Conservation (phyloP, 1,140 invertebrate species). For the Dendroctonus valens region DNA sequence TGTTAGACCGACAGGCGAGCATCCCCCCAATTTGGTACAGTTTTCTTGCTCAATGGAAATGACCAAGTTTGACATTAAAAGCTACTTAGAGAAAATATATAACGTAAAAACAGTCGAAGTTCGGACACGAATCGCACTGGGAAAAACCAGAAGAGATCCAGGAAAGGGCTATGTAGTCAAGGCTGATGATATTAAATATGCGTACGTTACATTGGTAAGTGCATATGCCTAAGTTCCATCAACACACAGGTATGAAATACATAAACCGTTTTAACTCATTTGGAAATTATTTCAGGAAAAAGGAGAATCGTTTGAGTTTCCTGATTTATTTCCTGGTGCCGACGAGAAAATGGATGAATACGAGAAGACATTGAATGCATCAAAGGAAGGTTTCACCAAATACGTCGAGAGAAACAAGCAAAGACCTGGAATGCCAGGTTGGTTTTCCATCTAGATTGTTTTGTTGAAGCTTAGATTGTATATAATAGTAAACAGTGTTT, state of each 20-base stretch:
- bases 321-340: constrained; percentile 53
- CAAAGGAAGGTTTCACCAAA: constrained; percentile 52
- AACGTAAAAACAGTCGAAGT: constrained; percentile 71
- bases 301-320: constrained; percentile 57
- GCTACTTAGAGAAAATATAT: constrained; percentile 95
- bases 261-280: constrained; percentile 7
- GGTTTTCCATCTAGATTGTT: constrained; percentile 57
- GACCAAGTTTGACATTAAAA: constrained; percentile 83
- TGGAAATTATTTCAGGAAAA: constrained; percentile 51
- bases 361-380: constrained; percentile 53
- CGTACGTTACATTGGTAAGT: constrained; percentile 78
- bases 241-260: too few species aligned
- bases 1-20: constrained; percentile 62
- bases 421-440: constrained; percentile 58
- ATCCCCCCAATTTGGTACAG: constrained; percentile 72
- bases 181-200: constrained; percentile 81
- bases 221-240: neutral
- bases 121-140: constrained; percentile 67
- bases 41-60: constrained; percentile 88
- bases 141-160: constrained; percentile 55
- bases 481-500: too few species aligned
- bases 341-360: constrained; percentile 52
- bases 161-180: constrained; percentile 67
- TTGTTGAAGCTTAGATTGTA: neutral
- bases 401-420: constrained; percentile 55